Conservation (phyloP, 1,140 invertebrate species). For the Pseudoatta argentina region DNA sequence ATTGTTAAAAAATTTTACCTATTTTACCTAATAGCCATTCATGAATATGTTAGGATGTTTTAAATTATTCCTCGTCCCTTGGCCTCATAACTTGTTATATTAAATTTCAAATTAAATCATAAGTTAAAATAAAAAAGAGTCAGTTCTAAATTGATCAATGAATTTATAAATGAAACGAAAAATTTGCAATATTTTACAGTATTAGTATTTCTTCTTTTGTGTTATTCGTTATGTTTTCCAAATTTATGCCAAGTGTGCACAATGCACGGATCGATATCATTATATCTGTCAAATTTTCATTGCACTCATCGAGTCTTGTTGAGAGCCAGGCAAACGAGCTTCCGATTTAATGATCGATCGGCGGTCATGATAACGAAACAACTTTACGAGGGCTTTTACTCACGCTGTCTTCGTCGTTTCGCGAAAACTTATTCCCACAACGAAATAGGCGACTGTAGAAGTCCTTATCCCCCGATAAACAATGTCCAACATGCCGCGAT, state of each 20-base stretch:
- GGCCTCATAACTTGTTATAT: too few relatives aligned
- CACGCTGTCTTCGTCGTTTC: slow-evolving; percentile 45
- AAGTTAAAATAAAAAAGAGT: neutral
- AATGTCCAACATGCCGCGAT: slow-evolving; percentile 71
- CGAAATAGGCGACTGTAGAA: slow-evolving; percentile 36
- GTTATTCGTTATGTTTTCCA: too few relatives aligned
- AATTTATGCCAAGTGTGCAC: neutral
- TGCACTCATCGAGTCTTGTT: neutral
- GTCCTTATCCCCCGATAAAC: slow-evolving; percentile 68
- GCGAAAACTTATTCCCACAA: slow-evolving; percentile 35
- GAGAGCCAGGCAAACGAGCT: neutral
- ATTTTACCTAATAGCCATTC: too few relatives aligned
- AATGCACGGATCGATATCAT: neutral
- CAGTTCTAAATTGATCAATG: neutral
- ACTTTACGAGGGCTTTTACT: slow-evolving; percentile 53
- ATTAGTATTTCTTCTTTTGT: neutral
- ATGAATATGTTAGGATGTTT: too few relatives aligned
- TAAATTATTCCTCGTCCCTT: too few relatives aligned
- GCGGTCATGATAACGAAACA: slow-evolving; percentile 1
- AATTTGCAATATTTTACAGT: neutral
- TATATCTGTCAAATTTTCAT: slow-evolving; percentile 33
- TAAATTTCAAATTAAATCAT: too few relatives aligned
- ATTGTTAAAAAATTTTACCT: too few relatives aligned
- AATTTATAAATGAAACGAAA: neutral
- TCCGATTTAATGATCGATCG: slow-evolving; percentile 54